These are phyloP conservation scores for Calephelis virginiensis DNA, from an alignment of 1,140 invertebrate species.

Conservation along the genomic window DNA sequence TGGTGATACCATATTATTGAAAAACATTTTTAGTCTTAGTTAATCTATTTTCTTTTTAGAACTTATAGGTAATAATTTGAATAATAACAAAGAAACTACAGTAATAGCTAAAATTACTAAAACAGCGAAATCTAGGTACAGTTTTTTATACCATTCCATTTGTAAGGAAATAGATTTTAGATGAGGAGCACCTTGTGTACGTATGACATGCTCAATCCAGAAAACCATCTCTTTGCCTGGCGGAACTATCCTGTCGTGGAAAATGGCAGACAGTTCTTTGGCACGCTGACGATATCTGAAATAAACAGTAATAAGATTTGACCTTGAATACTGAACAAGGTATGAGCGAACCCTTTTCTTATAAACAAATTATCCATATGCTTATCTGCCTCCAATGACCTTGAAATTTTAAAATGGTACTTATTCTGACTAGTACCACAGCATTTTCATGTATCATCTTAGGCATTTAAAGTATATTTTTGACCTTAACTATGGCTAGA, in stretches of 20 bases:
- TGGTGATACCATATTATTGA: background rate
- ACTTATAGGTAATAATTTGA: background rate
- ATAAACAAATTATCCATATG: too few relatives aligned
- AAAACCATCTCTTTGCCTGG: conserved; percentile 47
- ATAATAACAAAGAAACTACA: background rate
- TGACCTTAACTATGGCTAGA: too few relatives aligned
- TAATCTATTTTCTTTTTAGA: conserved; percentile 10
- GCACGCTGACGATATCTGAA: conserved; percentile 37
- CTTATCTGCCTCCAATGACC: too few relatives aligned
- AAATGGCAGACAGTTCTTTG: conserved; percentile 43
- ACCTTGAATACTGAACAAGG: background rate
- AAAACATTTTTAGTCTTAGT: background rate
- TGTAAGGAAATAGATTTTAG: conserved; percentile 44
- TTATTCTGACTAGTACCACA: too few relatives aligned
- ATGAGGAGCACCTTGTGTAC: conserved; percentile 48
- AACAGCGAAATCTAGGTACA: conserved; percentile 40
- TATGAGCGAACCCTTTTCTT: too few relatives aligned
- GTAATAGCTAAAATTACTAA: conserved; percentile 20
- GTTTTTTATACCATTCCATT: conserved; percentile 47
- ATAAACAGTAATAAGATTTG: conserved; percentile 14
- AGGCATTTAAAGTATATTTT: too few relatives aligned
- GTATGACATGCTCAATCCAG: conserved; percentile 51
- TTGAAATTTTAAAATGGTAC: too few relatives aligned
- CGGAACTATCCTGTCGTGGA: conserved; percentile 45
- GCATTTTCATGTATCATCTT: too few relatives aligned